Evolutionary conservation across 2,113 vertebrate genomes (phyloP).

Genomic region (Lepus europaeus): DNA sequence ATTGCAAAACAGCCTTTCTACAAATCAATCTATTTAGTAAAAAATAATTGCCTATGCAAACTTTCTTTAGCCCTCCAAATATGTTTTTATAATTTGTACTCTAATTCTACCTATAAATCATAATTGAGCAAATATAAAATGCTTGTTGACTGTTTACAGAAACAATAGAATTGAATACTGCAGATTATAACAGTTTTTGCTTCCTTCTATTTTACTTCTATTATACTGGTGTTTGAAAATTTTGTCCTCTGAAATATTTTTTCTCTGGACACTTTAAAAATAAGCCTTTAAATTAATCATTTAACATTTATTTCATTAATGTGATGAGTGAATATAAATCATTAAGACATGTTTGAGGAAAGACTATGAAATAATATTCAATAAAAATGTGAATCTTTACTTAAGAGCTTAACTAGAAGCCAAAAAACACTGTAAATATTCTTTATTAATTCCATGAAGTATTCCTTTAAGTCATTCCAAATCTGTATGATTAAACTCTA

Average conservation of each 20-base stretch:
- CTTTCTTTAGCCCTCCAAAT: background rate
- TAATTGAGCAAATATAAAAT: slow-evolving; percentile 49
- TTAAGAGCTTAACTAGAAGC: slow-evolving; percentile 49
- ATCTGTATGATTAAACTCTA: slow-evolving; percentile 47
- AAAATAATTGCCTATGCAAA: background rate
- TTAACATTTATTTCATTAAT: slow-evolving; percentile 71
- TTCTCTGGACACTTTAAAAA: slow-evolving; percentile 48
- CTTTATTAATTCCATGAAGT: slow-evolving; percentile 50
- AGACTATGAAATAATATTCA: slow-evolving; percentile 24
- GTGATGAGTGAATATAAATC: slow-evolving; percentile 67
- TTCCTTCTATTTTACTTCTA: slow-evolving; percentile 37
- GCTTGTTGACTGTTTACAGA: slow-evolving; percentile 11
- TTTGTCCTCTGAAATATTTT: slow-evolving; percentile 48
- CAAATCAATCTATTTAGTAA: background rate
- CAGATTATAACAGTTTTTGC: background rate
- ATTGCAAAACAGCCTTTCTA: background rate
- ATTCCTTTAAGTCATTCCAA: background rate
- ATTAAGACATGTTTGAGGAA: slow-evolving; percentile 53
- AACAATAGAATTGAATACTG: slow-evolving; percentile 37
- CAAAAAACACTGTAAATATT: slow-evolving; percentile 61
- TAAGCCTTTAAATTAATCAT: slow-evolving; percentile 64
- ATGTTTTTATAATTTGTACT: slow-evolving; percentile 10
- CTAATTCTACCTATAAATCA: slow-evolving; percentile 15
- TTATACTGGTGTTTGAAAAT: slow-evolving; percentile 2
- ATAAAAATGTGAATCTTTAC: slow-evolving; percentile 51